Percentiles rank a stretch among this genome's conserved stretches.
Conservation (phyloP, 2,797 vertebrate genomes). For the Arrhamphus sclerolepis region DNA sequence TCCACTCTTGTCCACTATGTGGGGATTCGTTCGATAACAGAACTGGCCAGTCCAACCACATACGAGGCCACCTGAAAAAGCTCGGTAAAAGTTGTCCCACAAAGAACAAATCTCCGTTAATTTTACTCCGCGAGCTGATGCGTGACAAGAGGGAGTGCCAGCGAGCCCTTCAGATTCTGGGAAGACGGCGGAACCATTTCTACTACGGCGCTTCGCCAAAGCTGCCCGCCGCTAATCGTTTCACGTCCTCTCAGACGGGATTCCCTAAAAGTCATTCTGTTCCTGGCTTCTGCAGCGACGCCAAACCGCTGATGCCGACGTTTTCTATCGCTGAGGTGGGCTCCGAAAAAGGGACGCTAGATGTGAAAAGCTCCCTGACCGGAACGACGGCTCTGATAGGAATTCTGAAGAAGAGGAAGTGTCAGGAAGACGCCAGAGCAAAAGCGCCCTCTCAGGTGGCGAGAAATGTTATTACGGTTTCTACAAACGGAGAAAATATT, state of each 20-base stretch:
- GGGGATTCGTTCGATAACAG: constrained; percentile 96
- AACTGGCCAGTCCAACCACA: constrained; percentile 98
- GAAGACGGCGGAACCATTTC: constrained; percentile 89
- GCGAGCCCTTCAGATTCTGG: constrained; percentile 91
- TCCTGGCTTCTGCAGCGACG: constrained; percentile 87
- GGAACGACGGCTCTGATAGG: constrained; percentile 94
- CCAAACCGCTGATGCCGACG: constrained; percentile 83
- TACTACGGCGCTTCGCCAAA: constrained; percentile 89
- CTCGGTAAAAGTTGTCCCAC: constrained; percentile 91
- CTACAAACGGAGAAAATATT: constrained; percentile 87
- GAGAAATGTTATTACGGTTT: constrained; percentile 86
- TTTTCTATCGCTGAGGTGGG: constrained; percentile 77
- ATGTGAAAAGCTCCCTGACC: constrained; percentile 86
- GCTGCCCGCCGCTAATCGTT: constrained; percentile 83
- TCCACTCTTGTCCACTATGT: constrained; percentile 90
- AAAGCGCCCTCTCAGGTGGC: constrained; percentile 88
- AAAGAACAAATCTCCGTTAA: constrained; percentile 92
- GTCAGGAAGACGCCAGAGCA: constrained; percentile 90
- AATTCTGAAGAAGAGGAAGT: constrained; percentile 95
- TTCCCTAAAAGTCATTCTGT: constrained; percentile 82
- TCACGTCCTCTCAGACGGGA: constrained; percentile 81
- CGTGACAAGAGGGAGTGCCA: constrained; percentile 96
- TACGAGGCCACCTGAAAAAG: constrained; percentile 97
- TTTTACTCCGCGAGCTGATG: constrained; percentile 96
- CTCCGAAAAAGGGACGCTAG: constrained; percentile 84